A percentile compares a stretch with the other conserved stretches of the same genome.
Evolutionary conservation across 1,140 invertebrate genomes (phyloP).

Genomic region (Monochamus saltuarius): DNA sequence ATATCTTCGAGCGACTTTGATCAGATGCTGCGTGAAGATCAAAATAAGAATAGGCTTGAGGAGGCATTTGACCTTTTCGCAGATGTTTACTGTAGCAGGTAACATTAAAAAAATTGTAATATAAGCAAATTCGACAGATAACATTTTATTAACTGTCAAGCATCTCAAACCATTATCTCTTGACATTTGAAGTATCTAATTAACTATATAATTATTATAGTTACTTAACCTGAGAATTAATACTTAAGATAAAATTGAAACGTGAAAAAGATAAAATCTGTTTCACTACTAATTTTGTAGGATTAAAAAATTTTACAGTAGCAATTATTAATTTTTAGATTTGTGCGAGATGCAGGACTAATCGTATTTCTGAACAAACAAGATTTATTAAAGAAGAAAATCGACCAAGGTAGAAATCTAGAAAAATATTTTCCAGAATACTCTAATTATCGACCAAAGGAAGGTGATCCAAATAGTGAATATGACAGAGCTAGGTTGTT

Average conservation of each 20-base stretch:
- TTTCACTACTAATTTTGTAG: background rate
- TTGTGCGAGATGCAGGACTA: conserved; percentile 69
- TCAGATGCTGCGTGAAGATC: conserved; percentile 71
- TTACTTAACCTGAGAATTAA: background rate
- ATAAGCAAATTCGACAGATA: background rate
- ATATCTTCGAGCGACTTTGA: conserved; percentile 79
- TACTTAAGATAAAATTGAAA: background rate
- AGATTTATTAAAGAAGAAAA: conserved; percentile 72
- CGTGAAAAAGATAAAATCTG: background rate
- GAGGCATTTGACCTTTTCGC: conserved; percentile 73
- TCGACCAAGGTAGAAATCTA: conserved; percentile 63
- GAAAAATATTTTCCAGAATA: conserved; percentile 69
- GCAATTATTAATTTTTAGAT: conserved; percentile 53
- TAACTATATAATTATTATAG: conserved; percentile 10
- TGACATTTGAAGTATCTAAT: background rate
- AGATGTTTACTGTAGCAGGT: conserved; percentile 78
- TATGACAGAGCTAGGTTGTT: conserved; percentile 66
- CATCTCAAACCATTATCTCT: background rate
- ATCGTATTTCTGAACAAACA: conserved; percentile 84
- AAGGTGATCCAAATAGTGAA: conserved; percentile 56
- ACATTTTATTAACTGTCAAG: conserved; percentile 9
- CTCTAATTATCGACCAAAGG: conserved; percentile 54
- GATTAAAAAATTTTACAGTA: background rate
- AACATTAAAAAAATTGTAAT: too few species aligned
- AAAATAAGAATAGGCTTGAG: conserved; percentile 65